Base-by-base conservation (phyloP, 2,888 invertebrate genomes). In the Desoria tigrina region DNA sequence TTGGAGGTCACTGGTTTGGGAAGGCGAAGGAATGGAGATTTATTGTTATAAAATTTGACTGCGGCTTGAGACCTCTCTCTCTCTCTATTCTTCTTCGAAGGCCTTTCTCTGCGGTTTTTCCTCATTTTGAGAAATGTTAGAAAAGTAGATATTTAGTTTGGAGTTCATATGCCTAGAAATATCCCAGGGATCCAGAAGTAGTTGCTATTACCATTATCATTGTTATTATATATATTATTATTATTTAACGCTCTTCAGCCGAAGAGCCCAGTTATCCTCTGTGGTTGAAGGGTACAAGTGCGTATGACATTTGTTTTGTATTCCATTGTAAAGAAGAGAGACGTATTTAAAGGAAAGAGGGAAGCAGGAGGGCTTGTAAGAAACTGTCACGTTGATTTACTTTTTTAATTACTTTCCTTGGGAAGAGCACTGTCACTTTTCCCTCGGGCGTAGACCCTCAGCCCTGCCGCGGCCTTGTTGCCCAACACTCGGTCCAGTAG, bases 371-470 rank as follows among this genome's bases (percentile, higher is more conserved):
- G 32, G 32, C 11, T 32, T 32, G 32, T 45, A 45, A 45, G 23
- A 45, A 51, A 51, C 51, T 51, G 51, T 51, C 24, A 51, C 27
- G 26, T 51, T 27, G 51, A 27, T 27, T 51, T 50, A 37, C 9
- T 14, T 37, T 54, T 39, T 61, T 50, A 68, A 56, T 64, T 65
- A 53, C 61, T 69, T 51, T 92, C 91, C 81, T 92, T 92, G 11
- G 92, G 92, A 74, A 93, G 81, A 32, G 91, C 90, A 78, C 90
- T 91, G 78, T 93, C 92, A 81, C 92, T 93, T 80, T 93, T 93
- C 54, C 92, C 92, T 65, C 92, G 84, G 18, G 88, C 89, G 80
- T 92, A 93, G 55, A 89, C 87, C 71, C 87, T 83, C 11, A 85
- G 80, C 68, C 87, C 86, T 24, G 77, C 75, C 14, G 75, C 75